Evolutionary conservation across 2,797 vertebrate species (phyloP).

Genomic region (Mus minutoides): DNA sequence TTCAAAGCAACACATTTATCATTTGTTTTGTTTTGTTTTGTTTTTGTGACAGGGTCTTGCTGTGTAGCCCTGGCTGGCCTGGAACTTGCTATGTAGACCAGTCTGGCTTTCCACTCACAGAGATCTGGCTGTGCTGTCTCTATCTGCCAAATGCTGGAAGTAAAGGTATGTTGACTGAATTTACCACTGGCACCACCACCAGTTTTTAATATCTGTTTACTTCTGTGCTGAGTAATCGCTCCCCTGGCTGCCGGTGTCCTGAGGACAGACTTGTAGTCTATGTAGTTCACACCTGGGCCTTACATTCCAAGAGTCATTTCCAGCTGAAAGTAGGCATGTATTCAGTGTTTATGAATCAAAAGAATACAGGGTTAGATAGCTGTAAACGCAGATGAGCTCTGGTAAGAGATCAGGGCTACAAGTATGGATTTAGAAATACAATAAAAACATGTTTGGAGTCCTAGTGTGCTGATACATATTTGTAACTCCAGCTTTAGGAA

Average conservation of each 20-base stretch:
- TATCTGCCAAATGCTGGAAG: neutral
- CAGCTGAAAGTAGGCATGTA: neutral
- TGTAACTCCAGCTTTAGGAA: neutral
- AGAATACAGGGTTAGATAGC: neutral
- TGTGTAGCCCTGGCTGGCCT: neutral
- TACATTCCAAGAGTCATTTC: neutral
- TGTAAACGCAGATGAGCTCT: neutral
- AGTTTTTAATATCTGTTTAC: neutral
- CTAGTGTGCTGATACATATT: neutral
- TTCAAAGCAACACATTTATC: neutral
- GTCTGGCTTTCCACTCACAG: neutral
- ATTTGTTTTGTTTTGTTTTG: conserved; percentile 13
- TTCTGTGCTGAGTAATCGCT: neutral
- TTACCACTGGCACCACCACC: neutral
- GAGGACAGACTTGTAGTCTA: neutral
- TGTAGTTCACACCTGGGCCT: neutral
- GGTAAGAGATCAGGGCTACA: neutral
- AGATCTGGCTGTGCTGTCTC: neutral
- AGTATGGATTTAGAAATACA: neutral
- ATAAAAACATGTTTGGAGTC: neutral
- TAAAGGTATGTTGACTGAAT: neutral
- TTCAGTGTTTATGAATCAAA: neutral
- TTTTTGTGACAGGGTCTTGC: neutral
- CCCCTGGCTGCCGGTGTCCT: neutral
- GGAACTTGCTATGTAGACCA: neutral